Evolutionary conservation across 1,140 invertebrate species (phyloP).

Genomic region (Leucophenga varia): DNA sequence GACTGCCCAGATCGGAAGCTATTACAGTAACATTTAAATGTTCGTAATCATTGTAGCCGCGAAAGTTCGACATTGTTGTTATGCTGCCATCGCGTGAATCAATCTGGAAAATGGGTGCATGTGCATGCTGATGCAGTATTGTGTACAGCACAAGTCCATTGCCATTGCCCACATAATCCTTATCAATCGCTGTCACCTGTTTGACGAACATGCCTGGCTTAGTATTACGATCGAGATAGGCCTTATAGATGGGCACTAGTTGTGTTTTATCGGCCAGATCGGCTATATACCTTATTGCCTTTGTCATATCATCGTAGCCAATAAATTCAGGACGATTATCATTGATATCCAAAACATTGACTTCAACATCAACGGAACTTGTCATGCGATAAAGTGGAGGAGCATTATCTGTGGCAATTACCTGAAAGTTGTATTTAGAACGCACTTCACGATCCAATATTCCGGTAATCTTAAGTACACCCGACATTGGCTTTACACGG

Average conservation of each 20-base stretch:
- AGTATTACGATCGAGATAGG: conserved; percentile 68
- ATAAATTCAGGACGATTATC: conserved; percentile 75
- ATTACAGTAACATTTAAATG: conserved; percentile 72
- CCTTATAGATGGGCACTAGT: conserved; percentile 67
- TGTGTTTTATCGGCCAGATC: conserved; percentile 34
- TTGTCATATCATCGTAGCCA: conserved; percentile 65
- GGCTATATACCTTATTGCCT: conserved; percentile 36
- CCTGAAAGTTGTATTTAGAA: conserved; percentile 71
- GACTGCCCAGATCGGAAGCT: conserved; percentile 80
- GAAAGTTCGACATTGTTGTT: conserved; percentile 69
- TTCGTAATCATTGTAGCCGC: conserved; percentile 62
- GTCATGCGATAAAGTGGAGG: conserved; percentile 62
- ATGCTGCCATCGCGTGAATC: conserved; percentile 80
- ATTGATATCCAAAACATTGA: conserved; percentile 79
- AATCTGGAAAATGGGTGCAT: conserved; percentile 70
- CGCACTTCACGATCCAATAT: conserved; percentile 76
- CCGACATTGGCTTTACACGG: conserved; percentile 70
- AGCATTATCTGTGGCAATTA: conserved; percentile 76
- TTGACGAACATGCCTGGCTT: conserved; percentile 69
- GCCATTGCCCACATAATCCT: conserved; percentile 79
- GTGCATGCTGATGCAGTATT: conserved; percentile 63
- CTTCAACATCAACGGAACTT: conserved; percentile 73
- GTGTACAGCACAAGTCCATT: conserved; percentile 78
- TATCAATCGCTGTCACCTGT: conserved; percentile 79
- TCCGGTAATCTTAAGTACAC: conserved; percentile 73